Percentiles rank a stretch among this genome's conserved stretches.
Evolutionary conservation across 2,113 vertebrate species (phyloP).

Genomic region (Numida meleagris): DNA sequence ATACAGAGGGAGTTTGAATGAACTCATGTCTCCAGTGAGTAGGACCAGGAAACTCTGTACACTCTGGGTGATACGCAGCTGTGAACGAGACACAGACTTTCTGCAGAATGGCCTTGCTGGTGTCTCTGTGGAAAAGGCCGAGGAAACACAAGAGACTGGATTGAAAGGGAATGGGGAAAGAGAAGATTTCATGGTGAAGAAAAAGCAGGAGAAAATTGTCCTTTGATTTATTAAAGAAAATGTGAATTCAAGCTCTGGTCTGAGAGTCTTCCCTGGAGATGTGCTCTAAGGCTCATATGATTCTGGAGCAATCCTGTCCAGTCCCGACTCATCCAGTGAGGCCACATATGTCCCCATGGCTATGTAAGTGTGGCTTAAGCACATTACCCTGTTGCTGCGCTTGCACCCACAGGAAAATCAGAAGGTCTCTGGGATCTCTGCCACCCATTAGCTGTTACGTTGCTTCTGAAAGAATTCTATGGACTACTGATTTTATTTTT

Average conservation of each 20-base stretch:
- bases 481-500: not conserved
- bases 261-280: not conserved
- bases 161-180: not conserved
- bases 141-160: accelerated
- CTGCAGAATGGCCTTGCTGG: not conserved
- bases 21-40: constrained; percentile 64
- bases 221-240: not conserved
- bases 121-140: not conserved
- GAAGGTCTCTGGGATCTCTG: not conserved
- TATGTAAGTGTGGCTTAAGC: accelerated
- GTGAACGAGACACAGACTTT: not conserved
- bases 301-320: not conserved
- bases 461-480: not conserved
- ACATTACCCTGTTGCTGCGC: not conserved
- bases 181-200: not conserved
- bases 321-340: not conserved
- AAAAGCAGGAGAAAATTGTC: not conserved
- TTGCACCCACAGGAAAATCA: not conserved
- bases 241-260: not conserved
- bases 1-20: constrained; percentile 31
- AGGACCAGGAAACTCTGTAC: constrained; percentile 33
- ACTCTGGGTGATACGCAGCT: not conserved
- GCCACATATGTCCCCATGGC: too few species aligned
- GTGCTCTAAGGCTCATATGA: not conserved
- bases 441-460: not conserved